phyloP scores from a whole-genome alignment of 2,113 vertebrate genomes.

The Petromus typicus region DNA sequence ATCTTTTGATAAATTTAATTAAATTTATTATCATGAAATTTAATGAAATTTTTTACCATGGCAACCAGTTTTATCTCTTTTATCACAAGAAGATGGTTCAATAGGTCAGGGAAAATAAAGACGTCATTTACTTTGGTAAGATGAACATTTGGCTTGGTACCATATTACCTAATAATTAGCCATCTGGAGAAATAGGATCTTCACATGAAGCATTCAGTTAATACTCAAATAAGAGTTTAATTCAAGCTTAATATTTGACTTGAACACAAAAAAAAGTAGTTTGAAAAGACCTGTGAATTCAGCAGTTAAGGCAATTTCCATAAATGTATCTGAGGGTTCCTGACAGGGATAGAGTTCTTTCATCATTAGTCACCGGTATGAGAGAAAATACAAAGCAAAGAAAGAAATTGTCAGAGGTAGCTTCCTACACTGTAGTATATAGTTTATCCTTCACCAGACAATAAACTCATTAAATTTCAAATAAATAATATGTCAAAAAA shows the following conservation, averaged over 20 bases:
- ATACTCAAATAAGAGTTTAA: slow-evolving; percentile 33
- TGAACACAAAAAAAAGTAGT: neutral
- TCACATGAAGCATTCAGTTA: slow-evolving; percentile 13
- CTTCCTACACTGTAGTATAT: neutral
- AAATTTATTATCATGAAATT: neutral
- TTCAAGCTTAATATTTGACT: slow-evolving; percentile 17
- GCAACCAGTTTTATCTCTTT: slow-evolving; percentile 48
- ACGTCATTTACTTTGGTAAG: neutral
- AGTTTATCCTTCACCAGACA: neutral
- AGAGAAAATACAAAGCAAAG: neutral
- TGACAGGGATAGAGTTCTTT: neutral
- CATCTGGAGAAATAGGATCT: neutral
- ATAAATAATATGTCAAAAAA: neutral
- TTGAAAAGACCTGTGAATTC: neutral
- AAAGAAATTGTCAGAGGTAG: neutral
- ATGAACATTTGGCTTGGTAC: neutral
- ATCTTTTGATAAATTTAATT: slow-evolving; percentile 36
- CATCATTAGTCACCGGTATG: no score
- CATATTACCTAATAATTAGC: slow-evolving; percentile 7
- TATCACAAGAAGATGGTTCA: neutral
- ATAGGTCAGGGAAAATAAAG: slow-evolving; percentile 24
- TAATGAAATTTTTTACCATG: neutral
- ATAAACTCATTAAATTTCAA: neutral
- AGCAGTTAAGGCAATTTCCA: neutral
- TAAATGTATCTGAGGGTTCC: neutral